A percentile compares a stretch with the other conserved stretches of the same genome.
Evolutionary conservation across 2,888 invertebrate genomes (phyloP).

Genomic region (Drosophila gaucha): DNA sequence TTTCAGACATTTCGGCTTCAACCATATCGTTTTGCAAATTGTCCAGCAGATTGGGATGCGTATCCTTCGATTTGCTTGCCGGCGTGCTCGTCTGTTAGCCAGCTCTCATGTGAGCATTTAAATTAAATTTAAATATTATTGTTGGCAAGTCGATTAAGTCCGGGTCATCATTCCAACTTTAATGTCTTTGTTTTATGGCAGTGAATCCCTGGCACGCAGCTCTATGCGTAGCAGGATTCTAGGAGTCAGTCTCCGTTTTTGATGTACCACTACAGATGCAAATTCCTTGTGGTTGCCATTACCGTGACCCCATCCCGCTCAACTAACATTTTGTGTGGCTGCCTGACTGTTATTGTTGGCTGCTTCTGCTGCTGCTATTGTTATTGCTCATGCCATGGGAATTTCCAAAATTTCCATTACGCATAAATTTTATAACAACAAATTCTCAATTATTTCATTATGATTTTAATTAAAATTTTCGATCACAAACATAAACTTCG

Average conservation of each 20-base stretch:
- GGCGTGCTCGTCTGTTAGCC: constrained; percentile 1
- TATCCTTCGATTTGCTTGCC: constrained; percentile 67
- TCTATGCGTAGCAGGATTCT: constrained; percentile 4
- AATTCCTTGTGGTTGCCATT: constrained; percentile 57
- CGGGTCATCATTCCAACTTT: constrained; percentile 70
- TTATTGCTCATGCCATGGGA: constrained; percentile 61
- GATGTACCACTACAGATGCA: constrained; percentile 50
- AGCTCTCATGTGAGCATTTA: constrained; percentile 80
- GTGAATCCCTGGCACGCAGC: constrained; percentile 30
- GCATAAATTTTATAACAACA: constrained; percentile 75
- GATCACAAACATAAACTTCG: constrained; percentile 55
- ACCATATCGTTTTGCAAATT: constrained; percentile 67
- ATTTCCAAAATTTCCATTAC: constrained; percentile 68
- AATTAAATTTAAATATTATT: constrained; percentile 83
- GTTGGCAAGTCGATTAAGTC: constrained; percentile 78
- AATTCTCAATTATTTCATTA: constrained; percentile 78
- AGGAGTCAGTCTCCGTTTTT: constrained; percentile 46
- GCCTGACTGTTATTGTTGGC: constrained; percentile 54
- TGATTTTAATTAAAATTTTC: constrained; percentile 81
- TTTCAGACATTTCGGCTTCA: constrained; percentile 24
- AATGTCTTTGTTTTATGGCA: constrained; percentile 73
- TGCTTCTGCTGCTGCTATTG: constrained; percentile 46
- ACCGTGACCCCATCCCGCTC: neutral
- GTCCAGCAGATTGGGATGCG: constrained; percentile 65
- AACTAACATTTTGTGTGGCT: constrained; percentile 3